Base-by-base conservation (phyloP, 1,140 invertebrate species). In the Heliconius congener region DNA sequence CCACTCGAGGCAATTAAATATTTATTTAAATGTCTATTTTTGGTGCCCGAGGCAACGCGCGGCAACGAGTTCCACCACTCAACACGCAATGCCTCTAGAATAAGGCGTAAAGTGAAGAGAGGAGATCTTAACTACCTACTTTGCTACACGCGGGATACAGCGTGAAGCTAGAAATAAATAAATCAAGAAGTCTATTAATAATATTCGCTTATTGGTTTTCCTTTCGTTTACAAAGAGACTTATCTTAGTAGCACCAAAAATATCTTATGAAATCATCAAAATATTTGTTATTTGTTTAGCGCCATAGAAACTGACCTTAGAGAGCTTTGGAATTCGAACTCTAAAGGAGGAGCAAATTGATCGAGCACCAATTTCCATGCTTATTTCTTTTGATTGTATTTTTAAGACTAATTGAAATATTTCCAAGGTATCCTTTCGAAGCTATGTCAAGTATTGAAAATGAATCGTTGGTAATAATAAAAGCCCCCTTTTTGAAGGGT, bases 211-310 rank as follows among this genome's bases (percentile, higher is more conserved):
- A 83, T 83, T 84, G 83, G 77, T 81, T 74, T 80, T 79, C 73
- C 80, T 80, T 82, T 82, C 80, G 77, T 71, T 82, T 79, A 23
- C 75, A 74, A 42, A 76, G 80, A 70, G 79, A 72, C 77, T n/a
- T n/a, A n/a, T n/a, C n/a, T n/a, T n/a, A n/a, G n/a, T n/a, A n/a
- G n/a, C n/a, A n/a, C n/a, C n/a, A 81, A 78, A 81, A 73, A 82
- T 85, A 87, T 87, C 87, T 88, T 85, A 86, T 84, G 76, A 76
- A 81, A 74, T 82, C 78, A 83, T 81, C 81, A 82, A 81, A 86
- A 87, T 89, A 89, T 87, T 87, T 87, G 82, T 85, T 86, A 87
- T 87, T 89, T 87, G 84, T 86, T 84, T 84, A 83, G 46, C 77
- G 77, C 75, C 81, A 79, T 76, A 77, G 81, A 83, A 84, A 82